Evolutionary conservation across 2,888 invertebrate genomes (phyloP).

Genomic region (Falcaria lacertinaria): DNA sequence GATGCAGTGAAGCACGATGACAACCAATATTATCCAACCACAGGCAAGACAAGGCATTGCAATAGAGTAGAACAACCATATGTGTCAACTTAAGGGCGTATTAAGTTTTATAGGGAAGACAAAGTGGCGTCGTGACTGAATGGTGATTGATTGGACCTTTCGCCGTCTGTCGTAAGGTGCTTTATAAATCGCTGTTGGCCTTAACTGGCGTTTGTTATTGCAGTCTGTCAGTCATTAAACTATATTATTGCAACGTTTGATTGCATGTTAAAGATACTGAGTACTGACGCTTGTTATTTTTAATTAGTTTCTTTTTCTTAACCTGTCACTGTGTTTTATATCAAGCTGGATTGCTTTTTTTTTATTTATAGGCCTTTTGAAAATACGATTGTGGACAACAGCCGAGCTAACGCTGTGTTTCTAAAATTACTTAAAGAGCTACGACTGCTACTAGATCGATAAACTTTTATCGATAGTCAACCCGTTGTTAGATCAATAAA

Average conservation of each 20-base stretch:
- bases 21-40: not conserved
- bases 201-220: slow-evolving; percentile 20
- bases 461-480: not conserved
- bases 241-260: slow-evolving; percentile 12
- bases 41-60: not conserved
- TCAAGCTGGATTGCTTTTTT: too few relatives aligned
- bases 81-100: slow-evolving; percentile 19
- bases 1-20: too few relatives aligned
- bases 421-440: too few relatives aligned
- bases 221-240: slow-evolving; percentile 22
- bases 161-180: slow-evolving; percentile 25
- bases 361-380: too few relatives aligned
- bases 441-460: not conserved
- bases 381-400: too few relatives aligned
- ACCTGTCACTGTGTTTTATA: not conserved
- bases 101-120: slow-evolving; percentile 29
- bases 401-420: too few relatives aligned
- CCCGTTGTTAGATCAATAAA: not conserved
- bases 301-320: not conserved
- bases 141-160: slow-evolving; percentile 27
- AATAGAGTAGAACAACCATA: too few relatives aligned
- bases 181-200: slow-evolving; percentile 29
- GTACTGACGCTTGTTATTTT: not conserved
- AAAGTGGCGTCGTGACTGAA: slow-evolving; percentile 22
- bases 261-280: not conserved